phyloP scores from a whole-genome alignment of 2,797 vertebrate genomes.

The Oryzias sinensis region DNA sequence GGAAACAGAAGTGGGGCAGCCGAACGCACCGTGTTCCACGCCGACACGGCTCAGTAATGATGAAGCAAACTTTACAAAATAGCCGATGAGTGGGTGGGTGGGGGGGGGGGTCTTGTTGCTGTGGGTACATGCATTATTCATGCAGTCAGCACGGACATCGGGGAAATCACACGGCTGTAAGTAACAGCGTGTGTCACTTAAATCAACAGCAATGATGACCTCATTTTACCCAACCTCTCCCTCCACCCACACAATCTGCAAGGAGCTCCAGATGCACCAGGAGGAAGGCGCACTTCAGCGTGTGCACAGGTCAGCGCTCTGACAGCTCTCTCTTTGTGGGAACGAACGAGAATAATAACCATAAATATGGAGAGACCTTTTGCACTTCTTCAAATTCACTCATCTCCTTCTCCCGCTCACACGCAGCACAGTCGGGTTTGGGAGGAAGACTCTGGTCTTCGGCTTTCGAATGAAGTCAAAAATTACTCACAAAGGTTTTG shows the following conservation, averaged over 20 bases:
- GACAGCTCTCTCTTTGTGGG: too few relatives aligned
- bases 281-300: constrained; percentile 4
- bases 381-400: too few relatives aligned
- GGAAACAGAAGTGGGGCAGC: constrained; percentile 32
- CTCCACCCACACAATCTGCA: constrained; percentile 58
- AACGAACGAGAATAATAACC: too few relatives aligned
- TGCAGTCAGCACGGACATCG: constrained; percentile 58
- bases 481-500: too few relatives aligned
- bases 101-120: constrained; percentile 53
- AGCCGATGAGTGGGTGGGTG: constrained; percentile 34
- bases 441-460: too few relatives aligned
- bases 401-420: too few relatives aligned
- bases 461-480: too few relatives aligned
- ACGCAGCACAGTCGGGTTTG: too few relatives aligned
- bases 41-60: constrained; percentile 63
- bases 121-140: constrained; percentile 68
- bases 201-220: constrained; percentile 74
- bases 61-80: constrained; percentile 68
- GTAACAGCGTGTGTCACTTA: constrained; percentile 70
- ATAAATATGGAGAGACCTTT: too few relatives aligned
- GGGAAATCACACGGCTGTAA: constrained; percentile 66
- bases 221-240: constrained; percentile 67
- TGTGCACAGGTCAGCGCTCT: too few relatives aligned
- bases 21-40: constrained; percentile 2
- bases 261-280: constrained; percentile 53